phyloP scores from a whole-genome alignment of 2,113 vertebrate genomes.

The Cyrtonyx montezumae region DNA sequence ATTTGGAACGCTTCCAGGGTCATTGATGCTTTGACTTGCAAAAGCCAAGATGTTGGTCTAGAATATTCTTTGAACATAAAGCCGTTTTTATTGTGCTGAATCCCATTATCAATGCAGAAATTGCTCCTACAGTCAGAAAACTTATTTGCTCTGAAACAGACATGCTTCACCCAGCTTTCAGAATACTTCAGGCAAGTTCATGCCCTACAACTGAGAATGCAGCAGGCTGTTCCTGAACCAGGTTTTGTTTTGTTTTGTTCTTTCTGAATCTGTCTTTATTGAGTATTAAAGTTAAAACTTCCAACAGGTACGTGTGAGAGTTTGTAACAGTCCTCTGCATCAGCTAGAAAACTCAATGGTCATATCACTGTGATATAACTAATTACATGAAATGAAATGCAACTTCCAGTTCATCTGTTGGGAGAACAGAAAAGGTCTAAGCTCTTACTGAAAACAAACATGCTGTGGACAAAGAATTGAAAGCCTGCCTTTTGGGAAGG shows the following conservation, averaged over 20 bases:
- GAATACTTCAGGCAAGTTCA: background rate
- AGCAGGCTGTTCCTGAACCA: background rate
- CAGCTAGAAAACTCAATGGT: background rate
- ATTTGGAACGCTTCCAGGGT: background rate
- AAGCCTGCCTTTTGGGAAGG: background rate
- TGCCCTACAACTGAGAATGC: background rate
- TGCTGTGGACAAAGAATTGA: background rate
- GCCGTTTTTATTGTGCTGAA: background rate
- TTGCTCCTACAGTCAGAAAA: background rate
- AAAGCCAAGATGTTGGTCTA: slow-evolving; percentile 7
- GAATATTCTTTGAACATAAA: slow-evolving; percentile 6
- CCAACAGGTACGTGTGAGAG: background rate
- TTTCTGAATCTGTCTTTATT: background rate
- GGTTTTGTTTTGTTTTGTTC: background rate
- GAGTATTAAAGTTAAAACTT: background rate
- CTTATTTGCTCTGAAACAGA: slow-evolving; percentile 2
- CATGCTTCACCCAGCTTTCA: background rate
- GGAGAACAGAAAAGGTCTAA: background rate
- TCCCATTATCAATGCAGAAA: slow-evolving; percentile 4
- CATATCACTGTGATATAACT: background rate
- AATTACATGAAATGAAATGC: background rate
- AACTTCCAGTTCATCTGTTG: background rate
- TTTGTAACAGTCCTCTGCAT: background rate
- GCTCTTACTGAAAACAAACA: slow-evolving; percentile 14
- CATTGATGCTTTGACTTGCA: slow-evolving; percentile 20